These are phyloP conservation scores for Bombus fervidus DNA, from an alignment of 1,140 invertebrate species.

Conservation along the genomic window DNA sequence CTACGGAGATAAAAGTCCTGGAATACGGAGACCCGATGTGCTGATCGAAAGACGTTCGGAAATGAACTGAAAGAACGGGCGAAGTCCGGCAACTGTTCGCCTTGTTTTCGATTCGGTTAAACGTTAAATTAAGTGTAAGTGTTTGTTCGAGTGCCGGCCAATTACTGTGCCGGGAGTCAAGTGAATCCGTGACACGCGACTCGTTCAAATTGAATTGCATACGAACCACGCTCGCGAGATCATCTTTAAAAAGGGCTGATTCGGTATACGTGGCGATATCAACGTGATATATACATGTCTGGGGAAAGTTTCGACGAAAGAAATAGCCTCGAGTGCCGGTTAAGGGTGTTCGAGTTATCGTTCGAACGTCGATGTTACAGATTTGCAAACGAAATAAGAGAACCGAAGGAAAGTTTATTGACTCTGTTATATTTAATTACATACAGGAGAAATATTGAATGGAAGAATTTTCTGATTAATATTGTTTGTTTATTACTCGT, in stretches of 20 bases:
- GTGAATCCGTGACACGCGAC: conserved; percentile 49
- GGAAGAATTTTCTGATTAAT: background rate
- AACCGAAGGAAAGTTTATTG: background rate
- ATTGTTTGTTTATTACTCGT: background rate
- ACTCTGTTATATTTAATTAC: background rate
- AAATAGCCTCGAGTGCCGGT: background rate
- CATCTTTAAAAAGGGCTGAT: background rate
- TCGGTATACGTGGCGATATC: background rate
- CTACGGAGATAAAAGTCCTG: too few species aligned
- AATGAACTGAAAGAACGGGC: conserved; percentile 4
- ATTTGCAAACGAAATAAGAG: background rate
- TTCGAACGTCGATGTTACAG: background rate
- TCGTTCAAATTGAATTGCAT: conserved; percentile 36
- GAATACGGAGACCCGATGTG: background rate
- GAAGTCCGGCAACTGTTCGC: conserved; percentile 7
- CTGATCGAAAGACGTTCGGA: too few species aligned
- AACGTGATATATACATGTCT: background rate
- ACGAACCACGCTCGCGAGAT: background rate
- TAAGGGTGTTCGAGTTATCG: background rate
- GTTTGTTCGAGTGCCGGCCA: conserved; percentile 10
- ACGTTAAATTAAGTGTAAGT: conserved; percentile 30
- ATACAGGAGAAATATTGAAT: background rate
- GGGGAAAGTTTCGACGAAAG: background rate
- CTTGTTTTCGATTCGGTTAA: conserved; percentile 19
- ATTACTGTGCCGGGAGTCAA: conserved; percentile 47